Evolutionary conservation across 2,113 vertebrate genomes (phyloP), one percentile per base, ranked within the genome.

Genomic region (Silurus asotus): DNA sequence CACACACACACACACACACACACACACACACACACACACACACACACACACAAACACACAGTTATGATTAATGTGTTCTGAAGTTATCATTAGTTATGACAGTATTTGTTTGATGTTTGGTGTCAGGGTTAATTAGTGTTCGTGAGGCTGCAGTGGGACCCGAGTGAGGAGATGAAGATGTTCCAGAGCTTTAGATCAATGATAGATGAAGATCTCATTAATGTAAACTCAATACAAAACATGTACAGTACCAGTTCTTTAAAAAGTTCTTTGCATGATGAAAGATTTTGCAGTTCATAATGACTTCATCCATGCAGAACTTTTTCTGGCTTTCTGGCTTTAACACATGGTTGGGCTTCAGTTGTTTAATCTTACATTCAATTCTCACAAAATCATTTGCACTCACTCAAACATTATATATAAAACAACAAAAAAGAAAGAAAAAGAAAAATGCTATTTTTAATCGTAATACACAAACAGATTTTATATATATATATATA

Each of bases 51-150:
- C 59, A 62, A 0, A 62, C 17, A 62, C 59, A 62, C 59, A 62
- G 23, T 37, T 70, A 37, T 51, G 83, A 84, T 84, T 62, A 76
- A 53, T 65, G 59, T 77, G 70, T n/a, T 84, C 64, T 28, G 48
- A 56, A 83, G 77, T 78, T 51, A 75, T 87, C 48, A 58, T 87
- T 83, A 72, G 58, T 74, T 72, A 87, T 75, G 20, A 56, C 37
- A 55, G 37, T 8, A 28, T 82, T 83, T 37, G 67, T 82, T 48
- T 67, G 55, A 62, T 28, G 86, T 82, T 77, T 56, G 23, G 19
- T 23, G 19, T 75, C 61, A 5, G 58, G 37, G 11, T 28, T 87
- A 83, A 87, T 87, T 82, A 87, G 58, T 8, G 19, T 0, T 25
- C 37, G 20, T 69, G 85, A 48, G 10, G 23, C 70, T 72, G 81